Base-by-base conservation (phyloP, 2,113 vertebrate species). In the Oryzias celebensis region DNA sequence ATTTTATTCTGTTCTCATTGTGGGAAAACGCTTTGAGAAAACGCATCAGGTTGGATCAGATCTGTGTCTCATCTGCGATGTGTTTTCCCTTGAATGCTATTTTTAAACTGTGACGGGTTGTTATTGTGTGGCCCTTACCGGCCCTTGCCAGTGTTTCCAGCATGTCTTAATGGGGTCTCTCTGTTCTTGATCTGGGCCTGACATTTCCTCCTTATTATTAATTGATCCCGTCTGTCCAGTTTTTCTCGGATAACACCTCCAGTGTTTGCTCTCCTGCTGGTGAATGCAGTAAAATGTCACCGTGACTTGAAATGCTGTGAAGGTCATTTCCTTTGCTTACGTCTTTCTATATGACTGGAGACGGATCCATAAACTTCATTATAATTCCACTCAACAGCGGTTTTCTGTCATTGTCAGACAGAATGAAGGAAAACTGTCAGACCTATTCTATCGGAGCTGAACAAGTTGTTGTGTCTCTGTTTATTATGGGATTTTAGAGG, bases 201-300 rank as follows among this genome's bases (percentile, higher is more conserved):
- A 72, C 78, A 78, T 87, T 82, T 78, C 1, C 55, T 54, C 41
- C 41, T 74, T 66, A 80, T 87, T 44, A 84, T 78, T 87, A 77
- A 82, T 85, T 83, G 58, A 85, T 59, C 45, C 49, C 31, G 49
- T 80, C 52, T 72, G 73, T 65, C 66, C n/a, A 14, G 78, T 78
- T 83, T 62, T 54, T 0, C 60, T 77, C 65, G 22, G 66, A 72
- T 68, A 80, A 82, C 83, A 82, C 63, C 45, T 78, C 62, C 57
- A 76, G 68, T 53, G 43, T 64, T 63, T 74, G 0, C 7, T 17
- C 71, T 62, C 76, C 76, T 57, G 78, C 78, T 78, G 81, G 47
- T 61, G 50, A 57, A 65, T 71, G 68, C 61, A 54, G 52, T 50
- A 48, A 85, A 87, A 87, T 84, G 85, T 87, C 83, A 87, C 64